A percentile compares a stretch with the other conserved stretches of the same genome.
These are phyloP conservation scores for Physella acuta DNA, from an alignment of 1,140 invertebrate genomes.

Conservation along the genomic window DNA sequence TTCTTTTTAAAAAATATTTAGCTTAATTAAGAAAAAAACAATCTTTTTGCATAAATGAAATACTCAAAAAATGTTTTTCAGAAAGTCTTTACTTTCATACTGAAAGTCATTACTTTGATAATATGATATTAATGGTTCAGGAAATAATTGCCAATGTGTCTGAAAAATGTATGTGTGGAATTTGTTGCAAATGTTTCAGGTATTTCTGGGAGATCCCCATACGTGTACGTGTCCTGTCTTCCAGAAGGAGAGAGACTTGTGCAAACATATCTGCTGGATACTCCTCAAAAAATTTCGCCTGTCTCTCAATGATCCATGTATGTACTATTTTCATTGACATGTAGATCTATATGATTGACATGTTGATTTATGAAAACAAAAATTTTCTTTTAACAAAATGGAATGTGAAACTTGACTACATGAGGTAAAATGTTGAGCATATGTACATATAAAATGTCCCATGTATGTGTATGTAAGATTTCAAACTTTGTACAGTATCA, in stretches of 20 bases:
- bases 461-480: too few species aligned
- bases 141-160: background rate
- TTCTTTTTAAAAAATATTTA: background rate
- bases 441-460: too few species aligned
- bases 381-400: too few species aligned
- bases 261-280: constrained; percentile 60
- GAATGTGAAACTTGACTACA: too few species aligned
- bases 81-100: too few species aligned
- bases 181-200: constrained; percentile 34
- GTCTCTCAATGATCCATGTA: constrained; percentile 54
- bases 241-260: constrained; percentile 57
- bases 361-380: too few species aligned
- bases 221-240: constrained; percentile 56
- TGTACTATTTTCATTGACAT: too few species aligned
- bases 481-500: background rate
- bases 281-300: constrained; percentile 58
- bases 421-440: too few species aligned
- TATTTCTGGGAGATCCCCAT: constrained; percentile 55
- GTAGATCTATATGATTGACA: too few species aligned
- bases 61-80: too few species aligned
- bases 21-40: background rate
- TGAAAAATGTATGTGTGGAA: background rate
- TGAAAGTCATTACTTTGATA: background rate
- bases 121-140: background rate
- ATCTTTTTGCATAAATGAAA: too few species aligned